phyloP scores from a whole-genome alignment of 2,888 invertebrate species.

The Salpingus planirostris region DNA sequence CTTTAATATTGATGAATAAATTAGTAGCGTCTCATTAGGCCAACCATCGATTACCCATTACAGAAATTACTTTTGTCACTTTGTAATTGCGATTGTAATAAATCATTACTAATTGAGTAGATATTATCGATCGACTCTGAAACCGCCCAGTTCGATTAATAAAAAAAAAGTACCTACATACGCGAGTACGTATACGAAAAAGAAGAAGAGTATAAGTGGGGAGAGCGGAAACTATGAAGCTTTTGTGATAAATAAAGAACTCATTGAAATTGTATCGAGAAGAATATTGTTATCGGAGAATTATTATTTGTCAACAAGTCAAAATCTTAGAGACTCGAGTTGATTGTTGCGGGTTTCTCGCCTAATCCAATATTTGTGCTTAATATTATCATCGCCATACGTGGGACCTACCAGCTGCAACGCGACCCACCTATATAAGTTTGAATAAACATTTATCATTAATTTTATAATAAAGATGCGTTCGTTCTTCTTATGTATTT shows the following conservation, averaged over 20 bases:
- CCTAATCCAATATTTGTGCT: constrained; percentile 31
- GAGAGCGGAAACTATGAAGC: constrained; percentile 9
- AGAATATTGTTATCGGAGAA: constrained; percentile 23
- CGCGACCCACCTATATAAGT: constrained; percentile 27
- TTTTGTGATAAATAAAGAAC: constrained; percentile 9
- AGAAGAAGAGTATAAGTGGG: too few relatives aligned
- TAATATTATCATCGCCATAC: constrained; percentile 28
- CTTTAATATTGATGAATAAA: constrained; percentile 16
- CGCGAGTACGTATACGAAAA: too few relatives aligned
- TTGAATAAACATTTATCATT: constrained; percentile 26
- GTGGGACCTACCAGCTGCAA: constrained; percentile 28
- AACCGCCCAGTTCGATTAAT: too few relatives aligned
- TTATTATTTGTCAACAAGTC: constrained; percentile 27
- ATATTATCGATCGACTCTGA: too few relatives aligned
- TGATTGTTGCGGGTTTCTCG: constrained; percentile 25
- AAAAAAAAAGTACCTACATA: too few relatives aligned
- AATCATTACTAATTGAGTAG: constrained; percentile 15
- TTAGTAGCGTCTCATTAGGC: constrained; percentile 20
- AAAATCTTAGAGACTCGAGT: constrained; percentile 24
- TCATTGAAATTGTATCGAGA: too few relatives aligned
- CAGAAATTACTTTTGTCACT: constrained; percentile 28
- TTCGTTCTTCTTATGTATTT: too few relatives aligned
- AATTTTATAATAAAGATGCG: too few relatives aligned
- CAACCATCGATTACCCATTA: constrained; percentile 29
- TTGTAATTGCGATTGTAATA: constrained; percentile 22